Evolutionary conservation across 2,797 vertebrate genomes (phyloP), one percentile per base, ranked within the genome.

Genomic region (Setipinna tenuifilis): DNA sequence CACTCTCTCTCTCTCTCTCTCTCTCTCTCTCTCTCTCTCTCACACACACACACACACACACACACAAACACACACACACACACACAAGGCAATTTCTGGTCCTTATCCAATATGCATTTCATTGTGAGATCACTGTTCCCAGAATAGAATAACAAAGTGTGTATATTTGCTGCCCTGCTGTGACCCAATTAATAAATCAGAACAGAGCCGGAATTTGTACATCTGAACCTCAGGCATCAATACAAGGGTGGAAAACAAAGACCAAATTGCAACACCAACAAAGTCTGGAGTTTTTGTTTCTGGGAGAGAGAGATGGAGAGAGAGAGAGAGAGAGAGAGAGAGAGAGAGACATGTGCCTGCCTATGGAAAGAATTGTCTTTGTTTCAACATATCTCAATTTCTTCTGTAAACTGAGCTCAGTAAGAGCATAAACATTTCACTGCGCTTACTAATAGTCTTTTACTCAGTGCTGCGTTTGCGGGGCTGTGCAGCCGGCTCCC

Each of bases 371-470:
- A 91, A 86, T 90, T 88, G 46, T 41, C 83, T 81, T 80, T 61
- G 78, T 86, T 88, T 90, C 31, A 62, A 83, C 84, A 86, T 84
- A 83, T 87, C 82, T 90, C 88, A 46, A 48, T 83, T 87, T 88
- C 90, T 48, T 83, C 21, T 88, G 81, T 93, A 93, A 94, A 93
- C 89, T 87, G 25, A 83, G 58, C 83, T 17, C 65, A 35, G 80
- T 84, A 83, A 58, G 78, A 84, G 89, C 83, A 90, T 90, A 93
- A 94, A 94, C 91, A 91, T 87, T 88, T 90, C 28, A 82, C 21
- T 87, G 88, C 86, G 82, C 85, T 86, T 83, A 86, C 86, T 89
- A 88, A 90, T 87, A 84, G 82, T 87, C 80, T 75, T 48, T 6
- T 83, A 2, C 41, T 87, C 82, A 85, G 1, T 58, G 84, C 50